Conservation (phyloP, 2,888 invertebrate species). For the Mylabris sibirica region DNA sequence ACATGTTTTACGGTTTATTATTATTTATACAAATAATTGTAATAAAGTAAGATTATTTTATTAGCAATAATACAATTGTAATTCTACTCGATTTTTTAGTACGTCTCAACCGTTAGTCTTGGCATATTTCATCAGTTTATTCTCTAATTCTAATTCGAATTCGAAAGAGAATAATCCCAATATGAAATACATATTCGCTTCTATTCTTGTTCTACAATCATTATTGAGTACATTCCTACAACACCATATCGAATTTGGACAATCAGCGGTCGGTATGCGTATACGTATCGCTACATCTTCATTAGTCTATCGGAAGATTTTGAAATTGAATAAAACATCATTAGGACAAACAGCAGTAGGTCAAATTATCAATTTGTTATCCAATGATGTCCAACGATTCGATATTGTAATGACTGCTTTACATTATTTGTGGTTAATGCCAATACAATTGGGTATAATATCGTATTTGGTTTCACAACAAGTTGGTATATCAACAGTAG, state of each 20-base stretch:
- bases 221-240: slow-evolving; percentile 65
- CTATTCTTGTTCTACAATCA: slow-evolving; percentile 63
- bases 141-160: no score
- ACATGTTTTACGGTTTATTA: slow-evolving; percentile 67
- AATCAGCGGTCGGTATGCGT: slow-evolving; percentile 77
- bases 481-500: slow-evolving; percentile 64
- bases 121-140: slow-evolving; percentile 65
- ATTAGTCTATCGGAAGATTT: slow-evolving; percentile 73
- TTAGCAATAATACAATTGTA: not conserved
- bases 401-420: slow-evolving; percentile 73
- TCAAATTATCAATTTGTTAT: slow-evolving; percentile 81
- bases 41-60: slow-evolving; percentile 63
- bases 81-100: slow-evolving; percentile 58
- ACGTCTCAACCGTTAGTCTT: slow-evolving; percentile 66
- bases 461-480: slow-evolving; percentile 65
- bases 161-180: slow-evolving; percentile 62
- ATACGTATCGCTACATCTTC: slow-evolving; percentile 79
- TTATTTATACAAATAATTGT: slow-evolving; percentile 65
- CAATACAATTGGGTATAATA: slow-evolving; percentile 72
- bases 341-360: slow-evolving; percentile 82
- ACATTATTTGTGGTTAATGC: slow-evolving; percentile 81
- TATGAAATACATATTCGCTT: slow-evolving; percentile 68
- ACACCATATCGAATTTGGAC: slow-evolving; percentile 69
- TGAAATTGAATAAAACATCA: slow-evolving; percentile 71
- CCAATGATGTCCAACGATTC: slow-evolving; percentile 83